These are phyloP conservation scores for Drosophila paranaensis DNA, from an alignment of 2,888 invertebrate species.

Conservation along the genomic window DNA sequence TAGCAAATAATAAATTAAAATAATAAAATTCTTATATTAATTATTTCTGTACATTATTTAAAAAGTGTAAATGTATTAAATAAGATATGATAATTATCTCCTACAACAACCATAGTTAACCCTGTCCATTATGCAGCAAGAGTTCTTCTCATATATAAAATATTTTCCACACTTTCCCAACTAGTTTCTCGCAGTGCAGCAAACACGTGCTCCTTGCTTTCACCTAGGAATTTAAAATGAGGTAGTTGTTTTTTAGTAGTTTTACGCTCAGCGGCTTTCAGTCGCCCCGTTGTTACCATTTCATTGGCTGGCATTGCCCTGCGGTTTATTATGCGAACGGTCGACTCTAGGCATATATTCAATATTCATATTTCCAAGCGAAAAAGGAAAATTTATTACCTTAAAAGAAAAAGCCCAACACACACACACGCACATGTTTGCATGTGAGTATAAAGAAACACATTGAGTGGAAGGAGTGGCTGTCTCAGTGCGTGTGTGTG, in stretches of 20 bases:
- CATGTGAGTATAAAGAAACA: slow-evolving; percentile 44
- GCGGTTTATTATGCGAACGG: slow-evolving; percentile 61
- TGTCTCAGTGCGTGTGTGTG: not conserved
- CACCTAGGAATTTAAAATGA: slow-evolving; percentile 48
- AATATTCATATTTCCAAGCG: slow-evolving; percentile 74
- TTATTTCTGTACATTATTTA: too few species aligned
- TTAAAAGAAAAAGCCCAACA: slow-evolving; percentile 23
- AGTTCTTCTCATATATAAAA: too few species aligned
- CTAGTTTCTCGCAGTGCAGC: slow-evolving; percentile 33
- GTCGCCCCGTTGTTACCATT: slow-evolving; percentile 32
- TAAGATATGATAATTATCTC: too few species aligned
- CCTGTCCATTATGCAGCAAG: too few species aligned
- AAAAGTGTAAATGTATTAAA: too few species aligned
- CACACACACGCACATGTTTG: slow-evolving; percentile 23
- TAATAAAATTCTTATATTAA: too few species aligned
- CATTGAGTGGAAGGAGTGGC: slow-evolving; percentile 23
- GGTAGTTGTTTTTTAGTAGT: slow-evolving; percentile 50
- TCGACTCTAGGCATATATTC: slow-evolving; percentile 61
- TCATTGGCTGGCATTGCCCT: slow-evolving; percentile 34
- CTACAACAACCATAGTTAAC: too few species aligned
- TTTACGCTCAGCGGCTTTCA: slow-evolving; percentile 49
- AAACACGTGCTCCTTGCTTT: slow-evolving; percentile 13
- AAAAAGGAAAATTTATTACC: slow-evolving; percentile 74
- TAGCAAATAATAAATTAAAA: too few species aligned
- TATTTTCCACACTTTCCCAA: not conserved